Conservation (phyloP, 53 echinoderm and acorn worm species). For the Crossaster papposus region DNA sequence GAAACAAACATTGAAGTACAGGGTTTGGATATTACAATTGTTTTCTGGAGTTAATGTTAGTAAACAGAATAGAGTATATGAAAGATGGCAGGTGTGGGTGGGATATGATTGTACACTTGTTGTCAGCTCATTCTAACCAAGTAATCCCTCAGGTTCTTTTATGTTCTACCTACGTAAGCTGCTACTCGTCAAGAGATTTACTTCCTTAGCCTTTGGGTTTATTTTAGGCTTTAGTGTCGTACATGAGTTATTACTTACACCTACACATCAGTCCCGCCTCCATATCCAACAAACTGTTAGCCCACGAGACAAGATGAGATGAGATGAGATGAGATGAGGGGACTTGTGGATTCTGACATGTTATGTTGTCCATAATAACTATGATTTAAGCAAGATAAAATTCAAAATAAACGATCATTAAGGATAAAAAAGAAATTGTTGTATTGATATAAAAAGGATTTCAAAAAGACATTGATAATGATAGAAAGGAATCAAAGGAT, state of each 20-base stretch:
- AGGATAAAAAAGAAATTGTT: too few species aligned
- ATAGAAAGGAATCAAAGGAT: background rate
- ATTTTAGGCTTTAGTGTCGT: background rate
- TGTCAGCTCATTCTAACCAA: background rate
- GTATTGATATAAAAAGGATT: too few species aligned
- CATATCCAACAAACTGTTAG: background rate
- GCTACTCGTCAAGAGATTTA: background rate
- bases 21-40: too few species aligned
- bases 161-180: background rate
- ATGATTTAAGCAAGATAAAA: background rate
- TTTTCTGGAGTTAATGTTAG: background rate
- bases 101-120: background rate
- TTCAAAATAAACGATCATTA: too few species aligned
- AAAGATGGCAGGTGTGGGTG: background rate
- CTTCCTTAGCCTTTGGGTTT: background rate
- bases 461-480: background rate
- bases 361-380: background rate
- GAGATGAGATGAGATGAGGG: background rate
- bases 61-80: background rate
- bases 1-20: too few species aligned
- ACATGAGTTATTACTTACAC: conserved; percentile 3
- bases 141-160: background rate
- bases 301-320: background rate
- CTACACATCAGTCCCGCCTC: background rate
- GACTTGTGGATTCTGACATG: background rate